A percentile compares a stretch with the other conserved stretches of the same genome.
phyloP scores from a whole-genome alignment of 2,797 vertebrate species.

The Oryzias sinensis region DNA sequence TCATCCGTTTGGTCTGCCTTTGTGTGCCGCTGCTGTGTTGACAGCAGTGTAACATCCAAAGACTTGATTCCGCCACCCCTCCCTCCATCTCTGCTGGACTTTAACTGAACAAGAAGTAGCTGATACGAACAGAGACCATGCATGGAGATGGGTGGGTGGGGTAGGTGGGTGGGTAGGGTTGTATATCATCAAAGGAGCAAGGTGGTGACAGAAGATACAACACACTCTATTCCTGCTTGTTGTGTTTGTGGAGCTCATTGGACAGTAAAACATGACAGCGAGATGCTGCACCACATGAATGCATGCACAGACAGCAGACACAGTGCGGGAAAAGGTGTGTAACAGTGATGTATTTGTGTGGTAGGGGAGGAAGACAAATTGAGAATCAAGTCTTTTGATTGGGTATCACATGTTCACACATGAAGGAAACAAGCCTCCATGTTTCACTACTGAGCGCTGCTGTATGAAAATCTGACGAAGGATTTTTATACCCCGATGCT shows the following conservation, averaged over 20 bases:
- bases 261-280: not conserved
- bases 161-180: not conserved
- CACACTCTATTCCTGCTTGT: conserved; percentile 32
- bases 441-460: conserved; percentile 1
- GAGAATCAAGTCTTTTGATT: conserved; percentile 68
- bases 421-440: conserved; percentile 7
- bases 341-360: conserved; percentile 38
- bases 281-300: conserved; percentile 27
- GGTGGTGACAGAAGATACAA: conserved; percentile 42
- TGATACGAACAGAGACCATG: conserved; percentile 46
- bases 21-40: conserved; percentile 5
- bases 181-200: conserved; percentile 56
- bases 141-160: conserved; percentile 21
- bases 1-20: not conserved
- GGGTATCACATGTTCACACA: conserved; percentile 23
- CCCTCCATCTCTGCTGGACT: conserved; percentile 35
- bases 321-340: conserved; percentile 31
- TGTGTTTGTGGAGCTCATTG: conserved; percentile 17
- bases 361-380: conserved; percentile 59
- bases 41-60: conserved; percentile 25
- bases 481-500: conserved; percentile 2
- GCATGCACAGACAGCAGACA: conserved; percentile 41
- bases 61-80: conserved; percentile 70
- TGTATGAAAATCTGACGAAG: conserved; percentile 20
- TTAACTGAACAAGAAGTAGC: conserved; percentile 28